Evolutionary conservation across 2,888 invertebrate genomes (phyloP), one percentile per base, ranked within the genome.

Genomic region (Sipunculus nudus): DNA sequence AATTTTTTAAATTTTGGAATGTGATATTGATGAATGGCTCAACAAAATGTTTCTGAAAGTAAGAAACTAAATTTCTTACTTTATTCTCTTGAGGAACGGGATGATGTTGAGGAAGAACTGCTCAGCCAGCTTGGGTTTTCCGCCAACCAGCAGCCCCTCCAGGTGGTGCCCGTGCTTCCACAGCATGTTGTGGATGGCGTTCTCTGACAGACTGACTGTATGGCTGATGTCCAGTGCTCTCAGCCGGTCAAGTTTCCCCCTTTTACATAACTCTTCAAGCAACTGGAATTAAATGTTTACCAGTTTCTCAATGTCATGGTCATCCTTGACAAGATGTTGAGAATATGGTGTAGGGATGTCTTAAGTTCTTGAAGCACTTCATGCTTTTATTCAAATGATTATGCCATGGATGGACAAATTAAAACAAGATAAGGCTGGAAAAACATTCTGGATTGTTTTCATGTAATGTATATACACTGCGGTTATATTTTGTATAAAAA

Each of bases 111-210:
- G 93, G 96, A 98, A 99, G 70, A 99, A 89, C 80, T 96, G 94
- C 86, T 99, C 99, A 0, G 97, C 96, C 74, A 99, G 92, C 82
- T 98, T 97, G 0, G 97, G 92, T 91, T 99, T 98, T 46, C 99
- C 96, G 59, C 94, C 92, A 29, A 97, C 86, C 62, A 90, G 89
- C 41, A 97, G 87, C 0, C 95, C 98, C 84, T 90, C 89, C 60
- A 99, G 87, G 83, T 96, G 94, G 63, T 89, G 88, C 3, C 98
- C 98, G 84, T 94, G 90, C 47, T 93, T 89, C 53, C 91, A 92
- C 61, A 99, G 86, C 85, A 99, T 96, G 79, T 94, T 93, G 79
- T 93, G 91, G 55, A 99, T 87, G 0, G 90, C 92, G 78, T 95
- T 94, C 83, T 99, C 99, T 0, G 92, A 90, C 65, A 99, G 86